Conservation (phyloP, 2,888 invertebrate genomes). For the Acleris holmiana region DNA sequence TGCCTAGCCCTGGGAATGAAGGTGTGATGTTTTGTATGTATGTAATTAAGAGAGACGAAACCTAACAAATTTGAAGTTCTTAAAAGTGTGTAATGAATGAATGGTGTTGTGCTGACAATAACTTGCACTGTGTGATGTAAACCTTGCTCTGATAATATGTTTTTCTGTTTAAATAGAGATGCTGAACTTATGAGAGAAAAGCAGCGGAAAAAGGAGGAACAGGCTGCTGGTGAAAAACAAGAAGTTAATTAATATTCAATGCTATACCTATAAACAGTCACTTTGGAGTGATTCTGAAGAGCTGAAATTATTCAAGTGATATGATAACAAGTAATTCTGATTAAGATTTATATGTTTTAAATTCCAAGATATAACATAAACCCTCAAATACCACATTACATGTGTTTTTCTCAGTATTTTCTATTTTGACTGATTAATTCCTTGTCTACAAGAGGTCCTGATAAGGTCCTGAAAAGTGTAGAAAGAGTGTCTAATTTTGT, state of each 20-base stretch:
- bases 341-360: conserved; percentile 50
- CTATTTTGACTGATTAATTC: conserved; percentile 50
- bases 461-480: too few relatives aligned
- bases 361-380: conserved; percentile 56
- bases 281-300: conserved; percentile 56
- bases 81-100: too few relatives aligned
- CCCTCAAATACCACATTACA: conserved; percentile 58
- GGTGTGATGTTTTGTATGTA: too few relatives aligned
- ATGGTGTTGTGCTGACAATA: too few relatives aligned
- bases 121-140: too few relatives aligned
- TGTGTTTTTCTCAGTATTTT: conserved; percentile 47
- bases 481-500: too few relatives aligned
- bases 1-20: too few relatives aligned
- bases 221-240: conserved; percentile 64
- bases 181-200: conserved; percentile 95
- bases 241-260: conserved; percentile 60
- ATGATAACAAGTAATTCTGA: conserved; percentile 63
- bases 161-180: conserved; percentile 85
- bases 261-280: conserved; percentile 53
- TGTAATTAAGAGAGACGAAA: too few relatives aligned
- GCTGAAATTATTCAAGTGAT: conserved; percentile 57
- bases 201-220: conserved; percentile 90
- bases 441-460: conserved; percentile 40
- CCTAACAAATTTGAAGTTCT: too few relatives aligned
- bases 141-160: too few relatives aligned